Evolutionary conservation across 2,113 vertebrate species (phyloP).

Genomic region (Prolemur simus): DNA sequence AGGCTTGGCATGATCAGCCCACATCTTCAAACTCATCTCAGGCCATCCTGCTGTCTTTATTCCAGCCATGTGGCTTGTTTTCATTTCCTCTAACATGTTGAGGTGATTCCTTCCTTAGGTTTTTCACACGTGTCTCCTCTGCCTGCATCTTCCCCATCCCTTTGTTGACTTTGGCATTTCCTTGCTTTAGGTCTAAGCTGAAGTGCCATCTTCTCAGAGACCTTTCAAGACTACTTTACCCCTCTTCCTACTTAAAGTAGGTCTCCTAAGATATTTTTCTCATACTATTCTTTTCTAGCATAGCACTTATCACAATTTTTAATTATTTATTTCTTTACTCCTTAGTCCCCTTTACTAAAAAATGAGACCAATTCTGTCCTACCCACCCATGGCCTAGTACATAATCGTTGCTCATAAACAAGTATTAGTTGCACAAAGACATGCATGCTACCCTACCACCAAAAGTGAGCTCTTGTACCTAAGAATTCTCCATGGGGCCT

Average conservation of each 20-base stretch:
- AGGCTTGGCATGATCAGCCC: not conserved
- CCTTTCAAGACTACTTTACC: not conserved
- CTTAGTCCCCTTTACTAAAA: not conserved
- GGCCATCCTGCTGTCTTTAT: not conserved
- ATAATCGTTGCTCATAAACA: not conserved
- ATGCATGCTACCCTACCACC: not conserved
- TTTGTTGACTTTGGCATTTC: not conserved
- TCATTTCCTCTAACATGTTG: not conserved
- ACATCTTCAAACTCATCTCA: not conserved
- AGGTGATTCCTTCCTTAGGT: not conserved
- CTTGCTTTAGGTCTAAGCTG: not conserved
- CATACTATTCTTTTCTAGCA: not conserved
- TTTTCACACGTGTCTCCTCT: not conserved
- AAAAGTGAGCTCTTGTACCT: not conserved
- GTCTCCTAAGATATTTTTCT: not conserved
- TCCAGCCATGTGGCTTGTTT: not conserved
- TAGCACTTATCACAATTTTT: not conserved
- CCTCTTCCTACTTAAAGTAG: not conserved
- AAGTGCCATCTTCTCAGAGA: not conserved
- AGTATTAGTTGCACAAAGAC: not conserved
- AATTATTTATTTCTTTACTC: not conserved
- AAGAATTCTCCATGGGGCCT: not conserved
- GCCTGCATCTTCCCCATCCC: fast-evolving
- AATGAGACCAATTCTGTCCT: not conserved
- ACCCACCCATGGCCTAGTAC: not conserved